Evolutionary conservation across 2,888 invertebrate genomes (phyloP).

Genomic region (Eucera pruinosa): DNA sequence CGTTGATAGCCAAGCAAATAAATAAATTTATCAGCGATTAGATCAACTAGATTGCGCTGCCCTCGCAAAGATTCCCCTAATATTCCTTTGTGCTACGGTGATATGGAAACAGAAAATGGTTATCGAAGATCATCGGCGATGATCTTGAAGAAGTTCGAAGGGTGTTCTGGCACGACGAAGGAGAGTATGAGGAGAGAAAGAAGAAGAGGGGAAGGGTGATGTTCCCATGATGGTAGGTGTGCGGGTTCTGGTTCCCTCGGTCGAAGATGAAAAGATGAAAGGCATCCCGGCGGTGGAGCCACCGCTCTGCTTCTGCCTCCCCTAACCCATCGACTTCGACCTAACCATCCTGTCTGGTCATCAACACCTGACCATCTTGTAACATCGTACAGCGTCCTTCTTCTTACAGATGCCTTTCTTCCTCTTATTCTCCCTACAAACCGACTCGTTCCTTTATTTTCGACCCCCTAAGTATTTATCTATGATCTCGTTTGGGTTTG

Average conservation of each 20-base stretch:
- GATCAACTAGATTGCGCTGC: too few species aligned
- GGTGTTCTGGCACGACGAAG: conserved; percentile 25
- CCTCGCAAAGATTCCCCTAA: too few species aligned
- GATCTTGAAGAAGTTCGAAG: conserved; percentile 45
- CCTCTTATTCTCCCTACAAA: background rate
- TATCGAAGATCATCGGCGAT: conserved; percentile 58
- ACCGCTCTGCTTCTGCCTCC: conserved; percentile 70
- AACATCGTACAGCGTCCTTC: conserved; percentile 46
- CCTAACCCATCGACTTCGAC: conserved; percentile 46
- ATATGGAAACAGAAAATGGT: conserved; percentile 49
- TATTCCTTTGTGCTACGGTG: too few species aligned
- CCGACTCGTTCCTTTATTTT: background rate
- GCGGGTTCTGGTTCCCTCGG: conserved; percentile 61
- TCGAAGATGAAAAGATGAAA: conserved; percentile 82
- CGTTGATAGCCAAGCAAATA: too few species aligned
- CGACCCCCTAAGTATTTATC: background rate
- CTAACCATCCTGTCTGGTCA: conserved; percentile 68
- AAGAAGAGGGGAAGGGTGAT: conserved; percentile 20
- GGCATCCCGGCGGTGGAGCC: conserved; percentile 80
- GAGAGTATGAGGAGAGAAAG: conserved; percentile 8
- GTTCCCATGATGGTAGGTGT: conserved; percentile 61
- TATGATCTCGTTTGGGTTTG: too few species aligned
- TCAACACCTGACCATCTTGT: conserved; percentile 77
- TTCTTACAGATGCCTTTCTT: conserved; percentile 12
- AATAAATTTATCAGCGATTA: too few species aligned